Evolutionary conservation across 2,113 vertebrate species (phyloP).

Genomic region (Nibea albiflora): DNA sequence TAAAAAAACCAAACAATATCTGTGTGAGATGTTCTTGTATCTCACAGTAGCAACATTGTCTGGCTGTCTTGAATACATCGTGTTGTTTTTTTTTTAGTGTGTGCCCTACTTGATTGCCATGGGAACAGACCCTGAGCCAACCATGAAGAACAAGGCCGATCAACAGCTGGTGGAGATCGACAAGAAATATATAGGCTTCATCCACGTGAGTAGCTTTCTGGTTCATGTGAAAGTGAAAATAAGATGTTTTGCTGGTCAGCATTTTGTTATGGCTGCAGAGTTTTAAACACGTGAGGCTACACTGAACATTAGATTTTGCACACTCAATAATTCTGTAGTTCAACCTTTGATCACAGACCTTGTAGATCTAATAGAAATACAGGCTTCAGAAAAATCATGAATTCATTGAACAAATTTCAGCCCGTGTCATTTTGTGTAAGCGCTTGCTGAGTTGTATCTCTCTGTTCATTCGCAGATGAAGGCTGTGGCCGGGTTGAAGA

Average conservation of each 20-base stretch:
- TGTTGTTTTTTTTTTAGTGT: conserved; percentile 86
- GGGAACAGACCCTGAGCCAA: conserved; percentile 98
- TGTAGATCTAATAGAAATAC: not conserved
- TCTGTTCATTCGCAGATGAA: conserved; percentile 90
- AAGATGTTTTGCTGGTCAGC: too few relatives aligned
- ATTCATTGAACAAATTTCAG: not conserved
- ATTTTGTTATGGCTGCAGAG: not conserved
- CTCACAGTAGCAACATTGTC: not conserved
- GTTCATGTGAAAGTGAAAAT: conserved; percentile 4
- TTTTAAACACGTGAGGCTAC: too few relatives aligned
- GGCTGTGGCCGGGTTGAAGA: conserved; percentile 98
- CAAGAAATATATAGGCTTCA: conserved; percentile 98
- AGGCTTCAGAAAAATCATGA: too few relatives aligned
- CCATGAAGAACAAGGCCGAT: conserved; percentile 98
- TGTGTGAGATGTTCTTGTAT: not conserved
- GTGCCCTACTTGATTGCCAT: conserved; percentile 98
- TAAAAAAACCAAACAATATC: not conserved
- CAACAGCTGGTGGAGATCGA: conserved; percentile 98
- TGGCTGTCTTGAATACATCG: not conserved
- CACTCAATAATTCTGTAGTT: not conserved
- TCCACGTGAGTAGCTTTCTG: conserved; percentile 89
- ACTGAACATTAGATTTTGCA: not conserved
- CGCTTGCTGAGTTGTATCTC: not conserved
- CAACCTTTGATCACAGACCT: not conserved
- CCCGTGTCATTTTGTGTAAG: not conserved